Evolutionary conservation across 2,797 vertebrate genomes (phyloP).

Genomic region (Lagorchestes hirsutus): DNA sequence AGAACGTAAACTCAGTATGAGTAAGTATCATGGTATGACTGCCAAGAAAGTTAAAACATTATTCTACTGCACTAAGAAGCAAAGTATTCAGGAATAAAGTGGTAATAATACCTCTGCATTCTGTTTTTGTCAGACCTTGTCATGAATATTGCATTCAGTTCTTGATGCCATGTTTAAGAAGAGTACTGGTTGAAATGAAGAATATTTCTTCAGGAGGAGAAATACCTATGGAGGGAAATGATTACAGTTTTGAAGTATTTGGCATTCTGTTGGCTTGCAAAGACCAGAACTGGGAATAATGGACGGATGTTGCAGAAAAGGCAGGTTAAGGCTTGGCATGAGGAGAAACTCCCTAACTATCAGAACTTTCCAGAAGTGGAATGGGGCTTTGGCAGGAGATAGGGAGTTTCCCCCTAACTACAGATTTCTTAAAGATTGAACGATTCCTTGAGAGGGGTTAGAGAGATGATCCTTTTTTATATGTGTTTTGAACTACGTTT

Average conservation of each 20-base stretch:
- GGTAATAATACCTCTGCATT: neutral
- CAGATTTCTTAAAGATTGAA: neutral
- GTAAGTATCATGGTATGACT: neutral
- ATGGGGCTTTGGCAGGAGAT: neutral
- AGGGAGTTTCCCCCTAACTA: neutral
- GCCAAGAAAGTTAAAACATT: neutral
- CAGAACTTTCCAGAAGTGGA: neutral
- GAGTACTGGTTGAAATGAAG: neutral
- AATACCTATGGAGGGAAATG: neutral
- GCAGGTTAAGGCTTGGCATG: neutral
- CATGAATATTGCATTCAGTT: neutral
- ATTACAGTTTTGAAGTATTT: neutral
- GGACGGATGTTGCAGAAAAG: neutral
- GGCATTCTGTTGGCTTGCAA: neutral
- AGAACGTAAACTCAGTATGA: neutral
- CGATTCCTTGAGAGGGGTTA: neutral
- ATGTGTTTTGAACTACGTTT: neutral
- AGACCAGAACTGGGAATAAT: neutral
- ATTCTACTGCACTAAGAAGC: neutral
- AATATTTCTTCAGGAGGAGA: neutral
- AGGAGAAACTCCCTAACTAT: neutral
- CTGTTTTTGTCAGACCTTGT: neutral
- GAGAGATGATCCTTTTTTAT: neutral
- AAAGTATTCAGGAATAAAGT: neutral
- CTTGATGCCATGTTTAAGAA: neutral